A percentile compares a stretch with the other conserved stretches of the same genome.
phyloP scores from a whole-genome alignment of 2,888 invertebrate species.

The Rotaria sp. region DNA sequence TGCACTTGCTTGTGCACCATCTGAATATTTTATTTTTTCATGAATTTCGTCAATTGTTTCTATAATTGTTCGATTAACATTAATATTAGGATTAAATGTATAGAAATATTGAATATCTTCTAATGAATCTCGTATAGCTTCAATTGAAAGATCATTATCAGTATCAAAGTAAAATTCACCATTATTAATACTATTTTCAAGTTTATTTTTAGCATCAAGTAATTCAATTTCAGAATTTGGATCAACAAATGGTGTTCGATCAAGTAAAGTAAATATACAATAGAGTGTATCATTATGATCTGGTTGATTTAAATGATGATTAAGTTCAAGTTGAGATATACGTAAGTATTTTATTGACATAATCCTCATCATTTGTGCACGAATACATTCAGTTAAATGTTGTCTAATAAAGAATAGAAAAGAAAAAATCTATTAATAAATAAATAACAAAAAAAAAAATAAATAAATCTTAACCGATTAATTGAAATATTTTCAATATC shows the following conservation, averaged over 20 bases:
- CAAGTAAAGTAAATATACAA: constrained; percentile 13
- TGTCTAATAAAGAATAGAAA: not conserved
- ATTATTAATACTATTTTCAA: not conserved
- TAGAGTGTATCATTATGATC: constrained; percentile 26
- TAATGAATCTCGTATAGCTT: not conserved
- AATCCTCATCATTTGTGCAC: not conserved
- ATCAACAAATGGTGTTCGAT: constrained; percentile 14
- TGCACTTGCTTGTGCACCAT: not conserved
- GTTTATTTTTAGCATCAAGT: not conserved
- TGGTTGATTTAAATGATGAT: not conserved
- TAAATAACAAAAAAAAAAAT: not conserved
- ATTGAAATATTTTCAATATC: not conserved
- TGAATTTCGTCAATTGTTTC: not conserved
- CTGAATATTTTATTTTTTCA: not conserved
- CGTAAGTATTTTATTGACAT: not conserved
- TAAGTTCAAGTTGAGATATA: not conserved
- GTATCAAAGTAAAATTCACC: not conserved
- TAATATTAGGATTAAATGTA: not conserved
- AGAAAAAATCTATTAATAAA: not conserved
- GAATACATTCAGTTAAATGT: not conserved
- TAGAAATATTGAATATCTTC: constrained; percentile 1
- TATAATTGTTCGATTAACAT: not conserved
- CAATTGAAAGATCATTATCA: not conserved
- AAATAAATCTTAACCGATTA: not conserved
- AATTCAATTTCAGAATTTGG: not conserved